phyloP scores from a whole-genome alignment of 37 sponge, comb jelly and placozoan genomes.

The Geodia barretti region DNA sequence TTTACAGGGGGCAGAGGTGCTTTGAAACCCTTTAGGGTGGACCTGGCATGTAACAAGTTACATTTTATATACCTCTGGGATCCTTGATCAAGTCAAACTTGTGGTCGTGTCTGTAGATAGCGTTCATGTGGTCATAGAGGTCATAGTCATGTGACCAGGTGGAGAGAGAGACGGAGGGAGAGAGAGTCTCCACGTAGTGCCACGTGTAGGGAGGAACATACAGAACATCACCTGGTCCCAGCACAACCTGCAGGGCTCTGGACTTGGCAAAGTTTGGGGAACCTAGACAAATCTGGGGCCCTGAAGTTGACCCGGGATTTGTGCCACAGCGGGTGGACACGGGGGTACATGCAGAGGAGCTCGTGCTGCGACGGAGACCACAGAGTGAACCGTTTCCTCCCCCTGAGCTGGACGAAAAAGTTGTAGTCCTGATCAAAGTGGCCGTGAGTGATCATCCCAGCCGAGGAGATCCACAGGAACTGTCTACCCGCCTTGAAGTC shows the following conservation, averaged over 20 bases:
- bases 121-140: slow-evolving; percentile 89
- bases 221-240: slow-evolving; percentile 85
- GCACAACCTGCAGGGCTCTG: slow-evolving; percentile 63
- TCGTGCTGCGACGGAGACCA: slow-evolving; percentile 80
- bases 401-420: slow-evolving; percentile 83
- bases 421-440: slow-evolving; percentile 95
- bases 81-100: slow-evolving; percentile 84
- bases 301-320: slow-evolving; percentile 82
- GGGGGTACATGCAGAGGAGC: slow-evolving; percentile 75
- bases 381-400: slow-evolving; percentile 85
- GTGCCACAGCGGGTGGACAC: slow-evolving; percentile 95
- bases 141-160: slow-evolving; percentile 94
- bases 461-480: slow-evolving; percentile 90
- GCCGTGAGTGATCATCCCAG: slow-evolving; percentile 88
- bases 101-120: slow-evolving; percentile 89
- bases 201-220: slow-evolving; percentile 91
- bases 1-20: too few species aligned
- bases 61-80: slow-evolving; percentile 62
- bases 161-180: slow-evolving; percentile 86
- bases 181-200: slow-evolving; percentile 91
- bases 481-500: slow-evolving; percentile 64
- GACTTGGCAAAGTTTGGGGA: slow-evolving; percentile 70
- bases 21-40: too few species aligned
- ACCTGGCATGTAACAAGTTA: too few species aligned
- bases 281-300: slow-evolving; percentile 44